These are phyloP conservation scores for Drosophila tanythrix DNA, from an alignment of 2,888 invertebrate genomes.

Conservation along the genomic window DNA sequence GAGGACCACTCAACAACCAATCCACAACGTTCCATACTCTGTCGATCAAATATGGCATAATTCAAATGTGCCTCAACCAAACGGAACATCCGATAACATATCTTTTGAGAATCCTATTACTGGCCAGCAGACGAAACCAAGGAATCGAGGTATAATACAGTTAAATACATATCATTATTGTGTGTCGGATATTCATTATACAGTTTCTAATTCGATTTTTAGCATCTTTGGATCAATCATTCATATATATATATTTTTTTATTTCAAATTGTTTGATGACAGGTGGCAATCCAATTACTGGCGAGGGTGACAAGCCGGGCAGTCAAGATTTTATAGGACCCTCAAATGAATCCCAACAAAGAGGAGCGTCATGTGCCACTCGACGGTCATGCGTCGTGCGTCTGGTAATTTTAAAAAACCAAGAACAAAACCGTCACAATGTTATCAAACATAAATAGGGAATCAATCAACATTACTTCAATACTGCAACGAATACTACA, in stretches of 20 bases:
- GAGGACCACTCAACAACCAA: slow-evolving; percentile 16
- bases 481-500: neutral
- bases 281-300: slow-evolving; percentile 29
- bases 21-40: slow-evolving; percentile 56
- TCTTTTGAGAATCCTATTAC: slow-evolving; percentile 53
- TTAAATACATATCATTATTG: neutral
- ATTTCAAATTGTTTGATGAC: neutral
- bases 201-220: neutral
- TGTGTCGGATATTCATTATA: neutral
- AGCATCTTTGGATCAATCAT: neutral
- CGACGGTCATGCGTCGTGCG: slow-evolving; percentile 22
- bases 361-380: neutral
- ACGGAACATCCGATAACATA: slow-evolving; percentile 6
- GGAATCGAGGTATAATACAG: slow-evolving; percentile 42
- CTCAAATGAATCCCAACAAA: rapidly evolving
- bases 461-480: neutral
- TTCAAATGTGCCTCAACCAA: slow-evolving; percentile 7
- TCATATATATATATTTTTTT: neutral
- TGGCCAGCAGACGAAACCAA: slow-evolving; percentile 43
- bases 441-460: neutral
- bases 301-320: slow-evolving; percentile 21
- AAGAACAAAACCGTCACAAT: neutral
- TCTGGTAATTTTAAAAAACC: slow-evolving; percentile 6
- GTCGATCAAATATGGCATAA: slow-evolving; percentile 15
- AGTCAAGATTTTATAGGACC: slow-evolving; percentile 12